Conservation (phyloP, 2,113 vertebrate species). For the Fregata magnificens region DNA sequence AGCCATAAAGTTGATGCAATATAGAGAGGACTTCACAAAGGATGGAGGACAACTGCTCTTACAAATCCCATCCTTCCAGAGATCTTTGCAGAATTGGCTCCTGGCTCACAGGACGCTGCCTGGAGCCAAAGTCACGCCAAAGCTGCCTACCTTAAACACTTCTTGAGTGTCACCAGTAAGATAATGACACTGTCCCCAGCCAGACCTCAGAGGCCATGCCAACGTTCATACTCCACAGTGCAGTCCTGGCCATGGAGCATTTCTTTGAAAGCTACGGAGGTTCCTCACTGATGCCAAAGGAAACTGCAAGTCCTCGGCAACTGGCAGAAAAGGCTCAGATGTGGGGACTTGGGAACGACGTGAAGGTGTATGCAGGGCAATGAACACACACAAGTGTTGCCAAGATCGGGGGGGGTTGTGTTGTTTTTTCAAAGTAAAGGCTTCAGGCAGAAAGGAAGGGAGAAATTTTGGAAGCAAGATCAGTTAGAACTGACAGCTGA, state of each 20-base stretch:
- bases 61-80: background rate
- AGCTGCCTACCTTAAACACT: background rate
- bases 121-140: background rate
- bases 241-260: background rate
- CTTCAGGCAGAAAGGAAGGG: background rate
- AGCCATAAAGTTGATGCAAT: background rate
- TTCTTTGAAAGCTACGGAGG: background rate
- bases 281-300: background rate
- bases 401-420: background rate
- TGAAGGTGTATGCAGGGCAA: background rate
- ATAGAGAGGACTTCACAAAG: background rate
- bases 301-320: background rate
- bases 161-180: background rate
- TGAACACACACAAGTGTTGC: background rate
- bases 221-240: accelerated
- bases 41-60: background rate
- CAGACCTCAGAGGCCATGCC: background rate
- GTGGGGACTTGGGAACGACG: background rate
- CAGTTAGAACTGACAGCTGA: background rate
- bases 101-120: background rate
- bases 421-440: background rate
- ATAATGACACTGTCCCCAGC: background rate
- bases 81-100: background rate
- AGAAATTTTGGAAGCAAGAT: background rate
- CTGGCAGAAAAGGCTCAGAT: background rate